Evolutionary conservation across 1,140 invertebrate species (phyloP).

Genomic region (Amphibalanus amphitrite): DNA sequence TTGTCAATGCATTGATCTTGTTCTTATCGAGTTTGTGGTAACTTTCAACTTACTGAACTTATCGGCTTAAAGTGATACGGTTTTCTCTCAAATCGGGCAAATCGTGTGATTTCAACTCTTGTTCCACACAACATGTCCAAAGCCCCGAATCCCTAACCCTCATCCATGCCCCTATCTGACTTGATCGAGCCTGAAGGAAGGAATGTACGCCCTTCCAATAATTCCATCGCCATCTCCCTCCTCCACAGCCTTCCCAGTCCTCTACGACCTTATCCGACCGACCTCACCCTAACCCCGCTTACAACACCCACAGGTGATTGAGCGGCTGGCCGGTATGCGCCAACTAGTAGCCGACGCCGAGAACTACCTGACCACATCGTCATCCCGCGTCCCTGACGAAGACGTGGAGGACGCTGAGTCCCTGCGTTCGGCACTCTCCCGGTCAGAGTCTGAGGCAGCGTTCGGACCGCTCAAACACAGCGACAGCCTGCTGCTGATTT

Average conservation of each 20-base stretch:
- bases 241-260: too few species aligned
- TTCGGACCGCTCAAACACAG: slow-evolving; percentile 51
- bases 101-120: too few species aligned
- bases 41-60: too few species aligned
- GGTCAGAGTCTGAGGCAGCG: slow-evolving; percentile 7
- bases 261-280: neutral
- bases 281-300: too few species aligned
- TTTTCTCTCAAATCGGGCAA: too few species aligned
- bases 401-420: slow-evolving; percentile 19
- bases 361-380: slow-evolving; percentile 41
- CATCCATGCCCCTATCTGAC: slow-evolving; percentile 1
- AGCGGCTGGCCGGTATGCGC: slow-evolving; percentile 55
- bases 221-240: too few species aligned
- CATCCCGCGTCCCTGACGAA: slow-evolving; percentile 16
- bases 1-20: too few species aligned
- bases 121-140: too few species aligned
- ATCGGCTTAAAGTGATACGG: too few species aligned
- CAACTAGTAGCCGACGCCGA: slow-evolving; percentile 55
- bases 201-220: neutral
- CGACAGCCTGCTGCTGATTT: slow-evolving; percentile 52
- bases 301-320: slow-evolving; percentile 34
- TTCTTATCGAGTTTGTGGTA: too few species aligned
- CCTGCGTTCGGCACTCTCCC: slow-evolving; percentile 31
- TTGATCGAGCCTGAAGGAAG: neutral
- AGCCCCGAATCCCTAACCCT: too few species aligned